phyloP scores from a whole-genome alignment of 2,888 invertebrate species.

The Tetanocera ferruginea region DNA sequence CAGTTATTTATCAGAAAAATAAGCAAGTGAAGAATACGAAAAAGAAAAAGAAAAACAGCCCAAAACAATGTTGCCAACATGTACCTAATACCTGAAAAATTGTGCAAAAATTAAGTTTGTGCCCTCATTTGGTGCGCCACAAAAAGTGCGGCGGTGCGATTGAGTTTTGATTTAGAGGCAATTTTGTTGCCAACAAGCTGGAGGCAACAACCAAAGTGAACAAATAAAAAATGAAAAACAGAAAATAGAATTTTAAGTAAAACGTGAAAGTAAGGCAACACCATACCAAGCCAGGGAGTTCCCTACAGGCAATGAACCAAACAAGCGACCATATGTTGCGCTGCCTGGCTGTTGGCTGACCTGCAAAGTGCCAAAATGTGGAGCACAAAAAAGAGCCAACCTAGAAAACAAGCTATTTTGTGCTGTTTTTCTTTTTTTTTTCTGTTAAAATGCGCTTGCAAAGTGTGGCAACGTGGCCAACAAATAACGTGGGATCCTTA shows the following conservation, averaged over 20 bases:
- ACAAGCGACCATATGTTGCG: not conserved
- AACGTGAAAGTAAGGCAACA: not conserved
- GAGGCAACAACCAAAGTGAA: slow-evolving; percentile 28
- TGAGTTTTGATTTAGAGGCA: slow-evolving; percentile 35
- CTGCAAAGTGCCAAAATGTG: not conserved
- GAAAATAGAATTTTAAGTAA: not conserved
- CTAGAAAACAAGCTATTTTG: not conserved
- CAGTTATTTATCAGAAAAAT: slow-evolving; percentile 27
- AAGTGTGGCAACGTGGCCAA: not conserved
- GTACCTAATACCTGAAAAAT: slow-evolving; percentile 2
- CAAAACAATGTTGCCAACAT: slow-evolving; percentile 5
- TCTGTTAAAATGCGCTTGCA: not conserved
- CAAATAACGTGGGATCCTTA: slow-evolving; percentile 14
- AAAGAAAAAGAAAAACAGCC: not conserved
- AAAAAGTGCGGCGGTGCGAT: slow-evolving; percentile 2
- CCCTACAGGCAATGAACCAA: not conserved
- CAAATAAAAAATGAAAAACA: not conserved
- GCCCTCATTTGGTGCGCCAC: slow-evolving; percentile 11
- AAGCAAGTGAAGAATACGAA: not conserved
- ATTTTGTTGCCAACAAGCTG: slow-evolving; percentile 28
- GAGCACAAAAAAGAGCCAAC: not conserved
- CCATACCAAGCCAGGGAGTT: not conserved
- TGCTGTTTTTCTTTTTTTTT: not conserved
- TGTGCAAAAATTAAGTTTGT: not conserved
- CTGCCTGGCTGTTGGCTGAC: not conserved